Evolutionary conservation across 2,888 invertebrate genomes (phyloP).

Genomic region (Brachylomia viminalis): DNA sequence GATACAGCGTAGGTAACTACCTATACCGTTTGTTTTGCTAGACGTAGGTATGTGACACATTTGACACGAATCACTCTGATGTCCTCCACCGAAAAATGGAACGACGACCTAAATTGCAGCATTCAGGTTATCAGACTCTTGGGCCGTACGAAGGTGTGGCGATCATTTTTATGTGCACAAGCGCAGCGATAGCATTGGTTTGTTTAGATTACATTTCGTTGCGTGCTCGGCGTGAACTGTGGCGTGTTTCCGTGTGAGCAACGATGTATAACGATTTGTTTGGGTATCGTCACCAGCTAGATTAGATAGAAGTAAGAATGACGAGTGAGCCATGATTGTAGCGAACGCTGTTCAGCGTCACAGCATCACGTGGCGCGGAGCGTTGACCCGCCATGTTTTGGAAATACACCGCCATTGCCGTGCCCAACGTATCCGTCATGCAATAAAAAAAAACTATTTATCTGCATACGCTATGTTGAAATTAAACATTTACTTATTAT

Average conservation of each 20-base stretch:
- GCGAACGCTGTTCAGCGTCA: slow-evolving; percentile 78
- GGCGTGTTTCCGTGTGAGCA: slow-evolving; percentile 57
- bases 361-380: slow-evolving; percentile 84
- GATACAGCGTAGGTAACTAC: slow-evolving; percentile 58
- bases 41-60: slow-evolving; percentile 69
- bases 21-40: slow-evolving; percentile 57
- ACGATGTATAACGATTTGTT: slow-evolving; percentile 71
- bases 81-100: slow-evolving; percentile 77
- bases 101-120: slow-evolving; percentile 81
- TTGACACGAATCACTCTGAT: slow-evolving; percentile 73
- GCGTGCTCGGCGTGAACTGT: slow-evolving; percentile 42
- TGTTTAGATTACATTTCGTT: slow-evolving; percentile 66
- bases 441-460: slow-evolving; percentile 76
- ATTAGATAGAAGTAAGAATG: slow-evolving; percentile 78
- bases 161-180: slow-evolving; percentile 63
- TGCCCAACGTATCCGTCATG: slow-evolving; percentile 74
- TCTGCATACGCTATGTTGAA: slow-evolving; percentile 71
- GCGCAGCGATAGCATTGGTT: slow-evolving; percentile 34
- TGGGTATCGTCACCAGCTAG: slow-evolving; percentile 69
- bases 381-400: slow-evolving; percentile 89
- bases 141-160: slow-evolving; percentile 72
- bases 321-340: slow-evolving; percentile 76
- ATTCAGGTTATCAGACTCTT: slow-evolving; percentile 81
- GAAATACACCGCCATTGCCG: slow-evolving; percentile 79
- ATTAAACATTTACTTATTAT: slow-evolving; percentile 74